Evolutionary conservation across 2,888 invertebrate genomes (phyloP).

Genomic region (Cerastis rubricosa): DNA sequence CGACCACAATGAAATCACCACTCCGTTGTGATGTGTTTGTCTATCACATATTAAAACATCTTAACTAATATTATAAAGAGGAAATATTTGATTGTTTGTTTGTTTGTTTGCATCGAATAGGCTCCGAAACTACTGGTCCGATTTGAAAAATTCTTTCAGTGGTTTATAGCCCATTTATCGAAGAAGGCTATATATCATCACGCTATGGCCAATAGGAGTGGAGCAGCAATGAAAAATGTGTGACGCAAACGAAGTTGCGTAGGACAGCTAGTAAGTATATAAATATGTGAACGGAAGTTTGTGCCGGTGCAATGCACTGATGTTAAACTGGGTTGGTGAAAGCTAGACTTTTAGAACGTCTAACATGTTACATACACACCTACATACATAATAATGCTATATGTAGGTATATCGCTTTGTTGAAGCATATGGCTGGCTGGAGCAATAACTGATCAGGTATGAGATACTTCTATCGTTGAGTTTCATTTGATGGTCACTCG

Average conservation of each 20-base stretch:
- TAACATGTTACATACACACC: neutral
- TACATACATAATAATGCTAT: neutral
- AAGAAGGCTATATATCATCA: no score
- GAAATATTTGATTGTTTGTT: no score
- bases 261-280: neutral
- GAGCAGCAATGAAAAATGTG: no score
- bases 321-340: constrained; percentile 26
- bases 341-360: constrained; percentile 29
- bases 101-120: no score
- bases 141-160: no score
- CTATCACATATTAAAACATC: neutral
- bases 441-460: neutral
- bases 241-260: no score
- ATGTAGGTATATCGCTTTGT: constrained; percentile 1
- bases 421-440: neutral
- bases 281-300: constrained; percentile 23
- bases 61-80: no score
- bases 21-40: neutral
- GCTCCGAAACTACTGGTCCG: no score
- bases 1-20: neutral
- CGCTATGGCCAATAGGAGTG: no score
- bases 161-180: no score
- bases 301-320: constrained; percentile 26
- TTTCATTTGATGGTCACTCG: neutral
- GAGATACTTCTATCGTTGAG: neutral